Evolutionary conservation across 92 coral and sea anemone genomes (phyloP), one percentile per base, ranked within the genome.

Genomic region (Zoanthus sociatus): DNA sequence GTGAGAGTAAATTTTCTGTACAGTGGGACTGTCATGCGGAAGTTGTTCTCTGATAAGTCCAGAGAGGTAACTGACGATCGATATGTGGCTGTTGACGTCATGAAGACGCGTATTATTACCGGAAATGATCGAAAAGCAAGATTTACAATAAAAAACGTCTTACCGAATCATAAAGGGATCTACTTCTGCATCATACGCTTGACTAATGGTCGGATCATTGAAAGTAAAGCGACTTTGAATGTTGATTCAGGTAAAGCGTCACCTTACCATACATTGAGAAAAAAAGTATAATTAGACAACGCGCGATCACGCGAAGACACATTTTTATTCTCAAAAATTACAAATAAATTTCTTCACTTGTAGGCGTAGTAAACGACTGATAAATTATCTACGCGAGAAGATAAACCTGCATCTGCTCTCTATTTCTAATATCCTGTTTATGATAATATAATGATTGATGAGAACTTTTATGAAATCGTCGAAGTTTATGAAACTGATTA

Each of bases 91-190:
- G 73, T 66, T 26, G 74, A 81, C 9, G 50, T 81, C 75, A 64
- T 81, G 58, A 81, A 81, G 74, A 63, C 51, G 55, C 85, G 85
- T 4, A 46, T 81, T 64, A 46, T 20, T 16, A 48, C 73, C 13
- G 73, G 4, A 21, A 11, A 18, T 81, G 75, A 81, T 64, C 73
- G 46, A 14, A 81, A 45, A 7, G 85, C 85, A 66, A 45, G 42
- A n/a, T 81, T 81, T 46, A 81, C 85, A 20, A 1, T 81, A 60
- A 20, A 45, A 42, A 81, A 64, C 31, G 73, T 81, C 31, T 63
- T 13, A 64, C n/a, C 26, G 46, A 21, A 8, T 6, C 73, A 81
- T 81, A 47, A 47, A 44, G 85, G 85, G 61, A 64, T 54, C 6
- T 81, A 45, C 69, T 81, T 42, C 61, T 81, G 85, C 73, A 20